These are phyloP conservation scores for Alexandromys fortis DNA, from an alignment of 2,113 vertebrate genomes.

Conservation along the genomic window DNA sequence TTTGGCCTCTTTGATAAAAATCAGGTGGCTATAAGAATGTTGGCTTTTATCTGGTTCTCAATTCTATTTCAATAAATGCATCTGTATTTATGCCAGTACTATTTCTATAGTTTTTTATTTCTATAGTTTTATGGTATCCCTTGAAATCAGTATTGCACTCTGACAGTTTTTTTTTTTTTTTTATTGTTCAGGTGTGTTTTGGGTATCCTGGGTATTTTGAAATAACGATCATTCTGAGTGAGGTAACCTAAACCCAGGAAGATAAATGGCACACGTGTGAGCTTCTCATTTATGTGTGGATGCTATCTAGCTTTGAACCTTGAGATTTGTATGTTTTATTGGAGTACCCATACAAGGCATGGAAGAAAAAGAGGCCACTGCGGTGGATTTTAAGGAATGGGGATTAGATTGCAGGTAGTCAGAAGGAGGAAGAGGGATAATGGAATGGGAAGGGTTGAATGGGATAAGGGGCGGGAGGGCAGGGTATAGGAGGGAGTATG, in stretches of 20 bases:
- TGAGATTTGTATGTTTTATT: background rate
- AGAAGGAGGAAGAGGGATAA: background rate
- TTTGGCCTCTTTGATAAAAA: background rate
- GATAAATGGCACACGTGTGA: no score
- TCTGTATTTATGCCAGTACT: background rate
- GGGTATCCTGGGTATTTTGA: background rate
- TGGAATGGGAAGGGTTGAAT: background rate
- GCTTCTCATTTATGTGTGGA: background rate
- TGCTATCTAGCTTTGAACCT: background rate
- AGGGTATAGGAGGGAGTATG: background rate
- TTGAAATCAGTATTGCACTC: background rate
- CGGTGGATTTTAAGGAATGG: no score
- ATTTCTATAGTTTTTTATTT: no score
- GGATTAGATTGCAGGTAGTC: background rate
- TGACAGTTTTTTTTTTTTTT: background rate
- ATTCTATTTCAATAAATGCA: background rate
- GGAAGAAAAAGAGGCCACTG: background rate
- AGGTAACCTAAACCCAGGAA: background rate
- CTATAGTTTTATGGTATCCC: background rate
- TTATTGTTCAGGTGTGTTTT: background rate
- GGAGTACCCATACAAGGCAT: no score
- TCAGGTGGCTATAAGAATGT: background rate
- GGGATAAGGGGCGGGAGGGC: background rate
- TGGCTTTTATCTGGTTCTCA: background rate
- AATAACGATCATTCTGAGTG: background rate